Evolutionary conservation across 2,888 invertebrate species (phyloP).

Genomic region (Morinoia aosen): DNA sequence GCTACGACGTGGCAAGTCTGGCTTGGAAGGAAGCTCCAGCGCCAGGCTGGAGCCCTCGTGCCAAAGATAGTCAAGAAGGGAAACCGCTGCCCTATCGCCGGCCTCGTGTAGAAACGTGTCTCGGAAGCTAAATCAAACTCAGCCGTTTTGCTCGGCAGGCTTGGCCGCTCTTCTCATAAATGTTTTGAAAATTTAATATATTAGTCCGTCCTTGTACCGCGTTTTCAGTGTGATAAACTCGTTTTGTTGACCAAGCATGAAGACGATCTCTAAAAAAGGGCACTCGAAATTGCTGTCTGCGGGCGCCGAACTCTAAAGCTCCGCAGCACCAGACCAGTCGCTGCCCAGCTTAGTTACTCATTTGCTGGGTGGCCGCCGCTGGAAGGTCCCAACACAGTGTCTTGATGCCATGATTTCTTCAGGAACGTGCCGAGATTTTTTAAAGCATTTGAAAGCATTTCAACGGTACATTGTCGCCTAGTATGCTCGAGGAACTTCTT

Average conservation of each 20-base stretch:
- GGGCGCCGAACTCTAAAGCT: neutral
- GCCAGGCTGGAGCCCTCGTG: neutral
- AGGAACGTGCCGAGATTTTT: neutral
- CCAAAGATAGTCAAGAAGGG: constrained; percentile 30
- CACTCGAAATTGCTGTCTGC: neutral
- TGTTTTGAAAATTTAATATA: neutral
- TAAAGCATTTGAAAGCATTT: neutral
- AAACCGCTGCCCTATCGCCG: neutral
- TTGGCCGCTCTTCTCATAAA: neutral
- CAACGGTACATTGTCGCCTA: neutral
- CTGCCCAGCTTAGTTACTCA: neutral
- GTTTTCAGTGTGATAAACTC: constrained; percentile 6
- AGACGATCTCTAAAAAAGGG: neutral
- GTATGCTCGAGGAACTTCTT: neutral
- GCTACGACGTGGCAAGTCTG: neutral
- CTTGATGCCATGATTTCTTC: neutral
- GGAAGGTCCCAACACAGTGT: neutral
- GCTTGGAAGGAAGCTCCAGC: neutral
- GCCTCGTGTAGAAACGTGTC: neutral
- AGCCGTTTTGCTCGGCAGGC: neutral
- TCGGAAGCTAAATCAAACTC: neutral
- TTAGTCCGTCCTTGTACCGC: neutral
- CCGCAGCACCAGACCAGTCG: neutral
- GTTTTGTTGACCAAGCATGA: neutral
- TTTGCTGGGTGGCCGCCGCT: too few relatives aligned